Percentiles rank a stretch among this genome's conserved stretches.
phyloP scores from a whole-genome alignment of 2,888 invertebrate species.

The Oligia strigilis region DNA sequence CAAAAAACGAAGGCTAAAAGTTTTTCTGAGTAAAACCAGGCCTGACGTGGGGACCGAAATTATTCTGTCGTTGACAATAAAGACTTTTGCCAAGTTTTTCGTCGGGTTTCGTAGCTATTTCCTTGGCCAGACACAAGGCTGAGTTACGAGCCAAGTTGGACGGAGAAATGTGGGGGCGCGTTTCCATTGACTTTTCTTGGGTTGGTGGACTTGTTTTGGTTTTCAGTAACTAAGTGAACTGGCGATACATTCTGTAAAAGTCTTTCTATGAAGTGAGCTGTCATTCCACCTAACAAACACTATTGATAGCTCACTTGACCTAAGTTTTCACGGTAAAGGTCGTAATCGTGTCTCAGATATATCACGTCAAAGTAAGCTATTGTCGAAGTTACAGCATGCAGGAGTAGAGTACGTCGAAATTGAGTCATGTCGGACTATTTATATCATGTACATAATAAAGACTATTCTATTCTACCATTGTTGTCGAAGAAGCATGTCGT shows the following conservation, averaged over 20 bases:
- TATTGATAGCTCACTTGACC: too few species aligned
- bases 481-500: too few species aligned
- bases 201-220: neutral
- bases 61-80: slow-evolving; percentile 68
- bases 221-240: neutral
- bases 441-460: too few species aligned
- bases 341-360: too few species aligned
- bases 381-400: too few species aligned
- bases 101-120: slow-evolving; percentile 64
- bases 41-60: slow-evolving; percentile 61
- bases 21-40: slow-evolving; percentile 47
- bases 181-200: slow-evolving; percentile 58
- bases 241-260: neutral
- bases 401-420: too few species aligned
- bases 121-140: slow-evolving; percentile 54
- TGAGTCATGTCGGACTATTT: too few species aligned
- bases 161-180: slow-evolving; percentile 61
- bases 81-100: slow-evolving; percentile 63
- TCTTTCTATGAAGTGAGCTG: neutral
- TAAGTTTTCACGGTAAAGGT: too few species aligned
- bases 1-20: slow-evolving; percentile 36
- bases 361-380: too few species aligned
- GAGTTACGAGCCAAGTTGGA: slow-evolving; percentile 70
- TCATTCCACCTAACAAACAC: too few species aligned
- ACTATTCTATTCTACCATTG: too few species aligned